Evolutionary conservation across 2,113 vertebrate species (phyloP).

Genomic region (Turdus rufiventris): DNA sequence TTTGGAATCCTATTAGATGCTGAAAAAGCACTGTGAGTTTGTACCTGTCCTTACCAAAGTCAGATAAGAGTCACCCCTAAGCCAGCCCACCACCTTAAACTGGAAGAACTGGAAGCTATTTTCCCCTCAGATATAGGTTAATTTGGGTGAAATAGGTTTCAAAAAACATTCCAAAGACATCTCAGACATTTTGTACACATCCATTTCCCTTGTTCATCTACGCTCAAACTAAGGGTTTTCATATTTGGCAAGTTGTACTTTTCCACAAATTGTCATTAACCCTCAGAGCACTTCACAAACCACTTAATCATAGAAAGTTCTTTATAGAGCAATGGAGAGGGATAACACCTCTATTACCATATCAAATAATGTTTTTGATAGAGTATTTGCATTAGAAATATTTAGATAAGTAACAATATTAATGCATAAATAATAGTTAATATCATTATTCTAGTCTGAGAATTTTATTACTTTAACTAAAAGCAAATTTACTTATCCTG

Average conservation of each 20-base stretch:
- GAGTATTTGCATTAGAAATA: neutral
- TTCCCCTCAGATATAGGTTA: neutral
- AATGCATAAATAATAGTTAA: neutral
- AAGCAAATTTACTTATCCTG: neutral
- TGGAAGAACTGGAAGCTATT: neutral
- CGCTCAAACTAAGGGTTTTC: neutral
- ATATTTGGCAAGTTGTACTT: neutral
- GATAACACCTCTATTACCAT: neutral
- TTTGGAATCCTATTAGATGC: neutral
- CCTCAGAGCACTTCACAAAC: neutral
- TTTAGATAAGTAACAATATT: neutral
- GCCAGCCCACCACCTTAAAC: neutral
- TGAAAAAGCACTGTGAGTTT: neutral
- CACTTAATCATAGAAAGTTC: neutral
- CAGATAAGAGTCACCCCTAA: neutral
- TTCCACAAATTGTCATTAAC: neutral
- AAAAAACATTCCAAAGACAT: neutral
- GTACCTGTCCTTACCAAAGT: neutral
- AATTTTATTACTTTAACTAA: neutral
- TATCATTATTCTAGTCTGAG: neutral
- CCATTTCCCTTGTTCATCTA: neutral
- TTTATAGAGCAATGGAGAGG: neutral
- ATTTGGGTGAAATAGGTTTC: neutral
- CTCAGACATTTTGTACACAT: neutral
- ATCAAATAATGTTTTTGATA: neutral